These are phyloP conservation scores for Mionectes macconnelli DNA, from an alignment of 2,113 vertebrate species.

Conservation along the genomic window DNA sequence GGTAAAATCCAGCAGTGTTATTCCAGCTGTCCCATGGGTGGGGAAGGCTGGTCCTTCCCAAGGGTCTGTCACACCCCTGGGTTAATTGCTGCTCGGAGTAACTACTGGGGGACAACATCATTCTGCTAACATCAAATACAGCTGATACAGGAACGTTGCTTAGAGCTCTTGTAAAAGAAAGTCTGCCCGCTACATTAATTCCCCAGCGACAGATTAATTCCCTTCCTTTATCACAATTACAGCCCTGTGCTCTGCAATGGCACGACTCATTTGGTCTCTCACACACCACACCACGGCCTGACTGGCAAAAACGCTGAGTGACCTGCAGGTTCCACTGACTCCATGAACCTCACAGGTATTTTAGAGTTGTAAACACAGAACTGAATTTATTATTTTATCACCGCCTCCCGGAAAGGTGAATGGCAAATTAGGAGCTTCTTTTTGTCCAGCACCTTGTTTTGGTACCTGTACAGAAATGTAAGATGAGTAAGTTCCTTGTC, in stretches of 20 bases:
- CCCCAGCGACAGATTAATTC: background rate
- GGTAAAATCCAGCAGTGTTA: background rate
- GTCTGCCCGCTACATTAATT: background rate
- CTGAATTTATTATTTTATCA: background rate
- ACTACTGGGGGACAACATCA: background rate
- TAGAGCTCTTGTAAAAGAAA: background rate
- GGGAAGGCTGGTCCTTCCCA: background rate
- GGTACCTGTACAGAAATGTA: background rate
- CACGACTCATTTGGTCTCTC: background rate
- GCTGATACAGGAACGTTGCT: background rate
- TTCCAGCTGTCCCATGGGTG: background rate
- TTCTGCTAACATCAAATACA: background rate
- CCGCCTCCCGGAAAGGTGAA: background rate
- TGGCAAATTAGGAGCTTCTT: background rate
- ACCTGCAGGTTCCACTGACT: background rate
- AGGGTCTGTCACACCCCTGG: background rate
- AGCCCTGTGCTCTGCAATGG: background rate
- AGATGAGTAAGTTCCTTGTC: background rate
- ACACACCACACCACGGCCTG: accelerated
- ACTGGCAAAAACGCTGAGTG: background rate
- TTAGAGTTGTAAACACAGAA: background rate
- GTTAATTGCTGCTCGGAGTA: background rate
- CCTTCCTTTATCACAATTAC: background rate
- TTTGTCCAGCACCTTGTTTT: background rate
- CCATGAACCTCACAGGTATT: background rate